Evolutionary conservation across 1,140 invertebrate species (phyloP), one percentile per base, ranked within the genome.

Genomic region (Tyrophagus putrescentiae): DNA sequence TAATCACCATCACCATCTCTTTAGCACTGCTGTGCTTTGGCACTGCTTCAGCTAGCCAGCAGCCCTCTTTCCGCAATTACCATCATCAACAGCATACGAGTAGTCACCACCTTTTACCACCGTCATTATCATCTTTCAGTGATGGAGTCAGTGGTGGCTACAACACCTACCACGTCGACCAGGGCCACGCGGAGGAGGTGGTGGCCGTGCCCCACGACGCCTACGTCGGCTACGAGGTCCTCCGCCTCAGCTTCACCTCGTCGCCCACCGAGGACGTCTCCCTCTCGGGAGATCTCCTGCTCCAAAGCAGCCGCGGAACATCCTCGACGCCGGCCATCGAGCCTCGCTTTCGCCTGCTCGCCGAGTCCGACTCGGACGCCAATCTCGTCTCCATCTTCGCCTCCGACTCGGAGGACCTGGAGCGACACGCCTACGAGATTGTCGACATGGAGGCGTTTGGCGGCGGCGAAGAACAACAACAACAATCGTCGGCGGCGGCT

Each of bases 171-270:
- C 52, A 54, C 39, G 52, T 54, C 3, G 52, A 54, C 13, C 57
- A 58, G 31, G 57, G 57, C 4, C 16, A 18, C 13, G 57, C 57
- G n/a, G 57, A 58, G 53, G 57, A 58, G 27, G 57, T 58, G 3
- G 57, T 58, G 4, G 57, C 57, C 57, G 57, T 58, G 23, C 57
- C 57, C 41, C 57, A 58, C 53, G 57, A 58, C 27, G 57, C 57
- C 1, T 58, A 58, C 29, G 21, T 58, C 3, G 57, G 57, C n/a
- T 58, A 58, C 29, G 57, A 58, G 53, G 57, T 58, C 9, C 25
- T 58, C 16, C 13, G 57, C 16, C 16, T 58, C n/a, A 25, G 11
- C 9, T 58, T 58, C 16, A 58, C 13, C 9, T 58, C 57, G 1
- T 57, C 48, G 25, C 57, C 57, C 4, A 3, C 3, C 3, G n/a